Conservation (phyloP, 1,140 invertebrate genomes). For the Drosophila lacertosa region DNA sequence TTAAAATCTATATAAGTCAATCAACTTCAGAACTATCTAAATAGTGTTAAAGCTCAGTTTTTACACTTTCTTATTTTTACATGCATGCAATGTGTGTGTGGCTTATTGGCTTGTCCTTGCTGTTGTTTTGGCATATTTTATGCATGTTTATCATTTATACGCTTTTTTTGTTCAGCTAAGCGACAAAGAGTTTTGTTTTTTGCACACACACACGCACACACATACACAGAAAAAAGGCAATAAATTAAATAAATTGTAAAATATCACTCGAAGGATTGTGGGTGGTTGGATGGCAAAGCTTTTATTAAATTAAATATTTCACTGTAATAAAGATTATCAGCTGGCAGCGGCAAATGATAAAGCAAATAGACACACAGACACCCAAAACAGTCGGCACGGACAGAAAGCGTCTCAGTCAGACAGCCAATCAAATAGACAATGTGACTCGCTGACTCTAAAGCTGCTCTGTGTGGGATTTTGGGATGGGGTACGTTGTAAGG, state of each 20-base stretch:
- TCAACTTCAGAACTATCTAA: not conserved
- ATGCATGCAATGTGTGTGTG: slow-evolving; percentile 35
- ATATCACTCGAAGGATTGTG: slow-evolving; percentile 51
- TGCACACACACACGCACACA: slow-evolving; percentile 14
- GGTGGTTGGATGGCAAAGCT: slow-evolving; percentile 34
- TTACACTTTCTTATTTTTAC: slow-evolving; percentile 27
- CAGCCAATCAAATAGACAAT: slow-evolving; percentile 61
- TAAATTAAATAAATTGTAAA: slow-evolving; percentile 83
- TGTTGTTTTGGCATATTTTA: slow-evolving; percentile 75
- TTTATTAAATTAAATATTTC: slow-evolving; percentile 83
- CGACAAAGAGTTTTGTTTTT: slow-evolving; percentile 38
- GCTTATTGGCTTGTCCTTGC: slow-evolving; percentile 54
- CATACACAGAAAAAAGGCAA: slow-evolving; percentile 46
- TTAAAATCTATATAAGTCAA: not conserved
- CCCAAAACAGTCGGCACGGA: not conserved
- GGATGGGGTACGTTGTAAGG: not conserved
- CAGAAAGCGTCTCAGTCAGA: slow-evolving; percentile 26
- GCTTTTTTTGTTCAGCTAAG: slow-evolving; percentile 57
- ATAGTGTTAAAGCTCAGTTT: not conserved
- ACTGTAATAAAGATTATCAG: slow-evolving; percentile 81
- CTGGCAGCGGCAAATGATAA: slow-evolving; percentile 71
- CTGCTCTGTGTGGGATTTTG: slow-evolving; percentile 2
- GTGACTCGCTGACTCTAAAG: slow-evolving; percentile 72
- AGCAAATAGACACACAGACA: slow-evolving; percentile 65
- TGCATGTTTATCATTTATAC: slow-evolving; percentile 80